Conservation (phyloP, 2,888 invertebrate species). For the Sthenelais limicola region DNA sequence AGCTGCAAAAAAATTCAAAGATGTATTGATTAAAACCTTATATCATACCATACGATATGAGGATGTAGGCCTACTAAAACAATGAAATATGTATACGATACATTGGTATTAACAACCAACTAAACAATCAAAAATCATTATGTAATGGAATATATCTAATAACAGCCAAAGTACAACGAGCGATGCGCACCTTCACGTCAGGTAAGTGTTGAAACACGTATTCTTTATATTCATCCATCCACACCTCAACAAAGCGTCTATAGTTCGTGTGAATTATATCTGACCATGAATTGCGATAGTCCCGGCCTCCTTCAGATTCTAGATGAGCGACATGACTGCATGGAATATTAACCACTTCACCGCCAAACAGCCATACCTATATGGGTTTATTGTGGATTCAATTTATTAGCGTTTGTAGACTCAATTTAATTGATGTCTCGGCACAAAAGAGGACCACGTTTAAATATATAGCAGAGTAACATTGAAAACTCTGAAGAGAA, state of each 20-base stretch:
- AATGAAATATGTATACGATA: background rate
- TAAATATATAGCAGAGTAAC: too few relatives aligned
- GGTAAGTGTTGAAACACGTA: conserved; percentile 44
- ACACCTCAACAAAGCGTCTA: conserved; percentile 48
- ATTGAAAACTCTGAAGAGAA: too few relatives aligned
- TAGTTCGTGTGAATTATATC: conserved; percentile 42
- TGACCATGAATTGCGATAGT: conserved; percentile 34
- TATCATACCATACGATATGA: too few relatives aligned
- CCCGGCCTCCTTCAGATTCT: conserved; percentile 33
- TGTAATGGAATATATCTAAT: too few relatives aligned
- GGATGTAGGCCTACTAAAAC: too few relatives aligned
- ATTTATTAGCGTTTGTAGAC: too few relatives aligned
- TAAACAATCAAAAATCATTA: too few relatives aligned
- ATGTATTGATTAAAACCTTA: too few relatives aligned
- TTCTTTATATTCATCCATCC: conserved; percentile 45
- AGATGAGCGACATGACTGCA: conserved; percentile 47
- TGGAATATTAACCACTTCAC: conserved; percentile 45
- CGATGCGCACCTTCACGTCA: conserved; percentile 41
- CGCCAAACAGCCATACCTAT: conserved; percentile 48
- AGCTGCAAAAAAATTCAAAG: background rate
- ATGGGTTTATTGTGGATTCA: too few relatives aligned
- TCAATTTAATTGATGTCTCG: too few relatives aligned
- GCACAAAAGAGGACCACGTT: too few relatives aligned
- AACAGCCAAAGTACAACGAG: background rate
- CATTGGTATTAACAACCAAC: background rate